These are phyloP conservation scores for Bombus confusus DNA, from an alignment of 1,140 invertebrate species.

Conservation along the genomic window DNA sequence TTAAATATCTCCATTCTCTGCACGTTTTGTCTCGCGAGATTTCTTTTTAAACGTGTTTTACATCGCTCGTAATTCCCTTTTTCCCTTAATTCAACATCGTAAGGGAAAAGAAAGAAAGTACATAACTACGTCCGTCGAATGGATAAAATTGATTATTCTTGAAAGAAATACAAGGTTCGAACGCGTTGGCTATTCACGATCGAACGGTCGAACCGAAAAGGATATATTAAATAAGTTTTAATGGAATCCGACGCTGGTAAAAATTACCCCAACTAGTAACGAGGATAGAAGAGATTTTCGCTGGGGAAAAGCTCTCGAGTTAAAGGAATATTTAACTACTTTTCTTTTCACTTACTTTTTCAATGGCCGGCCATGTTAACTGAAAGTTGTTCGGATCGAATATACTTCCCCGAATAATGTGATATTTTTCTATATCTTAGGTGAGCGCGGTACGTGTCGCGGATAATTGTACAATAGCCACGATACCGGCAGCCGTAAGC, in stretches of 20 bases:
- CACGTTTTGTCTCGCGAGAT: background rate
- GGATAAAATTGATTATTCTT: background rate
- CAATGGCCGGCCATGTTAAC: background rate
- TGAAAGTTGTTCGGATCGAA: slow-evolving; percentile 4
- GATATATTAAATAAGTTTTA: slow-evolving; percentile 39
- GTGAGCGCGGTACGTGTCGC: slow-evolving; percentile 20
- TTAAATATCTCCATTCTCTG: background rate
- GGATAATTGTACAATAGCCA: slow-evolving; percentile 43
- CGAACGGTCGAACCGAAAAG: background rate
- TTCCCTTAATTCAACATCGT: background rate
- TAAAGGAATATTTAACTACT: slow-evolving; percentile 36
- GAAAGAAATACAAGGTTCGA: background rate
- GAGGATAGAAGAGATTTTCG: background rate
- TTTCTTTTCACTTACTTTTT: slow-evolving; percentile 36
- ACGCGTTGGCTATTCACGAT: background rate
- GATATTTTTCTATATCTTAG: slow-evolving; percentile 12
- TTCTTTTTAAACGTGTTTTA: background rate
- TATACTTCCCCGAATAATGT: slow-evolving; percentile 10
- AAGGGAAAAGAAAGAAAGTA: background rate
- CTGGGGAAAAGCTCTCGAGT: background rate
- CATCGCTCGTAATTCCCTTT: background rate
- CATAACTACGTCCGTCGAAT: background rate
- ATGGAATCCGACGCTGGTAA: slow-evolving; percentile 13
- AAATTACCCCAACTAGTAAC: slow-evolving; percentile 1
- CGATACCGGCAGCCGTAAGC: slow-evolving; percentile 37